Evolutionary conservation across 1,140 invertebrate genomes (phyloP), one percentile per base, ranked within the genome.

Genomic region (Platyura marginata): DNA sequence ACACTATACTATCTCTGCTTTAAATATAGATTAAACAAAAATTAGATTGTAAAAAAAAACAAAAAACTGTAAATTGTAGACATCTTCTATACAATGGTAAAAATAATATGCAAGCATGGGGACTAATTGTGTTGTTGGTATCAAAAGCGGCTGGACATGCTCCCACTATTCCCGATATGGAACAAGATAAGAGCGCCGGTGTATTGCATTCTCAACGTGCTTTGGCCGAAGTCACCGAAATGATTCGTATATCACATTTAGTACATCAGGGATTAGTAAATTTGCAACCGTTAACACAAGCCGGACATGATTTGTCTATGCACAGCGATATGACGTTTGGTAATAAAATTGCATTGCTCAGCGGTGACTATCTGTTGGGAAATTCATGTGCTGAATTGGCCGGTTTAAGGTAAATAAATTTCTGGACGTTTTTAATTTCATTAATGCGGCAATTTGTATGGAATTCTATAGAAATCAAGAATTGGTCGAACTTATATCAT

Each of bases 231-330:
- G 83, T 97, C 5, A 88, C 88, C 0, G 94, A 98, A 69, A 97
- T 98, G 91, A 96, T 98, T 46, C 77, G 94, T 37, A 95, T 89
- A 10, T 90, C 90, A 43, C 87, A 94, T 63, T 65, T 97, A 36
- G 83, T 97, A 10, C 94, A 98, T 61, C 92, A 92, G 66, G 84
- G 60, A 35, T 40, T 40, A 16, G 80, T 92, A 1, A 91, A 93
- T 57, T 72, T 91, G 51, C 74, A 78, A 51, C 62, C 68, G 9
- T 59, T 67, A 15, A 61, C 70, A 39, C 67, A 74, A 46, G 57
- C 64, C 22, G 58, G 56, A 2, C 50, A 57, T 9, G 60, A 62
- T 18, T 59, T 59, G 2, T 57, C 64, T 3, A 70, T 74, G 43
- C 61, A 74, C 10, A 69, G 74, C 35, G 85, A 92, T 55, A 83